Evolutionary conservation across 2,888 invertebrate species (phyloP), one percentile per base, ranked within the genome.

Genomic region (Drosophila birchii): DNA sequence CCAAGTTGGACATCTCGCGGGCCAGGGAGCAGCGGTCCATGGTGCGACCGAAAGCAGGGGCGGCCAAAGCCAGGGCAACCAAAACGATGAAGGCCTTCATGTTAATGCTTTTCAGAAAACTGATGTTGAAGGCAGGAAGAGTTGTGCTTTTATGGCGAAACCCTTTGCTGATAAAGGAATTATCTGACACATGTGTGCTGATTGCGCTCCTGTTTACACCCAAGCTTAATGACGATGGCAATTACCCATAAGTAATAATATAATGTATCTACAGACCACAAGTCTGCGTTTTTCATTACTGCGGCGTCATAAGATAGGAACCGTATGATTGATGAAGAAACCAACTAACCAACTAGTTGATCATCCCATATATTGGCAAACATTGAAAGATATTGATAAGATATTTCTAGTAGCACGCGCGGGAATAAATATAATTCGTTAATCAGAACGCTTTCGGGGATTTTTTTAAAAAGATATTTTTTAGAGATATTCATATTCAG

Each of bases 11-110:
- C 88, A 91, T 76, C 59, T 86, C 90, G 2, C 63, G 55, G 26
- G 90, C 91, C 76, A 91, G 34, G 5, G 81, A 70, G 78, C 91
- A 91, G 9, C 89, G 88, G 49, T 75, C 75, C 44, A 75, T 4
- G 39, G 75, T 75, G 44, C 75, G 75, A 5, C 49, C 61, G 3
- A 63, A 9, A 1, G 75, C 57, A 5, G 56, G 59, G 16, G 63
- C 67, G 34, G 78, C 70, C 36, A 41, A 26, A 12, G 20, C 12
- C 16, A 63, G 23, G 6, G 75, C 70, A 43, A 60, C 18, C 38
- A 78, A 29, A 41, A 43, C 64, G 29, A 77, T 16, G 60, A 77
- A 59, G 8, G 62, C 63, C 58, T 75, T 68, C 59, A 55, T 41
- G 29, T 18, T 29, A 11, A 20, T 16, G 8, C 7, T 38, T 23